phyloP scores from a whole-genome alignment of 2,113 vertebrate species.

The Brachypodius melanocephalos region DNA sequence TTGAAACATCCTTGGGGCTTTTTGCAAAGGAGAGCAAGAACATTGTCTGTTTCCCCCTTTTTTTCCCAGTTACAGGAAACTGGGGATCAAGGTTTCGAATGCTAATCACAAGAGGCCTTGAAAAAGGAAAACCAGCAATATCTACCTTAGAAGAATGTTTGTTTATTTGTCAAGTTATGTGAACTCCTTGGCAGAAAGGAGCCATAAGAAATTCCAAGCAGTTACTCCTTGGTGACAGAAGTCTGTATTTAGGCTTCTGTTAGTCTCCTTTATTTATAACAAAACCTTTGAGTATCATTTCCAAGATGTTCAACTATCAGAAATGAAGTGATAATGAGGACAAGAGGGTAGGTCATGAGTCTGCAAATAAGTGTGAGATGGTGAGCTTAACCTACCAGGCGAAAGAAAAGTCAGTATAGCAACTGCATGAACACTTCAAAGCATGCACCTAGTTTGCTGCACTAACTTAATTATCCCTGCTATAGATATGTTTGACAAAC shows the following conservation, averaged over 20 bases:
- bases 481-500: slow-evolving; percentile 71
- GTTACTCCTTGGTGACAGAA: neutral
- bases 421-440: slow-evolving; percentile 74
- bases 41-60: neutral
- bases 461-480: slow-evolving; percentile 77
- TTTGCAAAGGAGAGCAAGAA: neutral
- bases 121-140: neutral
- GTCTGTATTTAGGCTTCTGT: neutral
- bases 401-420: slow-evolving; percentile 69
- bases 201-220: neutral
- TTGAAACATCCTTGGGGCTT: neutral
- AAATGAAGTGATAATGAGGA: slow-evolving; percentile 72
- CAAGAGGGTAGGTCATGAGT: slow-evolving; percentile 63
- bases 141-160: neutral
- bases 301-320: slow-evolving; percentile 13
- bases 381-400: slow-evolving; percentile 71
- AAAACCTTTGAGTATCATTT: slow-evolving; percentile 30
- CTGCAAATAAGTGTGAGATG: slow-evolving; percentile 66
- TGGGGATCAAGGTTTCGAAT: neutral
- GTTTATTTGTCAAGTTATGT: neutral
- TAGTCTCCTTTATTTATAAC: slow-evolving; percentile 18
- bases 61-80: neutral
- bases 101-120: neutral
- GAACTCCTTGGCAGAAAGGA: neutral
- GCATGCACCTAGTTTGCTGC: slow-evolving; percentile 58